These are phyloP conservation scores for Tipula vernalis DNA, from an alignment of 2,888 invertebrate species.

Conservation along the genomic window DNA sequence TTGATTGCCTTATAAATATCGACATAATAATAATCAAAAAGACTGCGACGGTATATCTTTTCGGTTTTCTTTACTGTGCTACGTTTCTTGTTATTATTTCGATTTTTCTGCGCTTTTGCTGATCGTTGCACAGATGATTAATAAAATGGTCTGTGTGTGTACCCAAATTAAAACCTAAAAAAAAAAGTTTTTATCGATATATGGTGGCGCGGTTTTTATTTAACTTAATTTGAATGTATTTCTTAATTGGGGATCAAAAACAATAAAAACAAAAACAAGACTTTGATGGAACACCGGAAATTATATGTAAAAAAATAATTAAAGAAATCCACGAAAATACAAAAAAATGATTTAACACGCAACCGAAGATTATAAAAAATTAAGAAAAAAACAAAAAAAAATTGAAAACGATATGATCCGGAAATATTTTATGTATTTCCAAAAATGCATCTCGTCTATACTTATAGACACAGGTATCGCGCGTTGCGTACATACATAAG, in stretches of 20 bases:
- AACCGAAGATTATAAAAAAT: not conserved
- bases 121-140: not conserved
- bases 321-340: not conserved
- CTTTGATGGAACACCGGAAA: not conserved
- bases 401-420: not conserved
- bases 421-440: not conserved
- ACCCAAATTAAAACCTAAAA: not conserved
- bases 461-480: no score
- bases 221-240: not conserved
- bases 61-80: not conserved
- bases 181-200: not conserved
- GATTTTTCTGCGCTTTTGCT: not conserved
- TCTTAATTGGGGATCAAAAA: not conserved
- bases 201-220: not conserved
- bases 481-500: not conserved
- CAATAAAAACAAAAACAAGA: not conserved
- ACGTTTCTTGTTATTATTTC: not conserved
- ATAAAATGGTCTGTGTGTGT: not conserved
- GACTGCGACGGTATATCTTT: not conserved
- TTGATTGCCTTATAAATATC: constrained; percentile 13
- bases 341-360: not conserved
- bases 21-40: not conserved
- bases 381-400: not conserved
- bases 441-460: not conserved
- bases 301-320: not conserved